Evolutionary conservation across 2,113 vertebrate species (phyloP), one percentile per base, ranked within the genome.

Genomic region (Australoheros scitulus): DNA sequence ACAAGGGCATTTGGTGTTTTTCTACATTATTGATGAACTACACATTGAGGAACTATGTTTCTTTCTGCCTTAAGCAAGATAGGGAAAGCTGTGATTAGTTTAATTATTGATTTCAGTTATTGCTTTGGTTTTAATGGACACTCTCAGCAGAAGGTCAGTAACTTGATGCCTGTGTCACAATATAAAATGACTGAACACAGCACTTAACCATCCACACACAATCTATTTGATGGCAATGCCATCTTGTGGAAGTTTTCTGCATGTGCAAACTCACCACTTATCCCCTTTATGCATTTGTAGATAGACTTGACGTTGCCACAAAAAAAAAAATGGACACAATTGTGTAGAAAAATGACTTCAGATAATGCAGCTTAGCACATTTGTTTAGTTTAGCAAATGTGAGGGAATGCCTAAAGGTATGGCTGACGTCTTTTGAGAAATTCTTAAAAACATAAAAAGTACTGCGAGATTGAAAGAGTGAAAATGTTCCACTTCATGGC

Each of bases 191-290:
- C 64, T 4, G 2, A 50, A 1, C 3, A 1, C 47, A n/a, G 70
- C 1, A 34, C 26, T 9, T 29, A 6, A 81, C 0, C 57, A 14
- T 2, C 8, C 17, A 58, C 11, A 3, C 20, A 3, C 26, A 9
- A 79, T 61, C n/a, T 29, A 6, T 84, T 77, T 76, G 92, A 47
- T 78, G 50, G 72, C 77, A 76, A 0, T 76, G 86, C 26, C 93
- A 92, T 90, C 94, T 93, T 88, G 82, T 89, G 94, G 92, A 59
- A 0, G 0, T 50, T 10, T 3, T 22, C 1, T 72, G 70, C 1
- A 84, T 86, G 76, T 89, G 83, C 57, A 64, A 38, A 64, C 63
- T 34, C 26, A n/a, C 32, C 18, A 6, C 17, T 72, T 17, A 32
- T 72, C 43, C 32, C 26, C 26, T 72, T 6, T n/a, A 9, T 34